phyloP scores from a whole-genome alignment of 2,113 vertebrate species.

The Corydoras maculifer region DNA sequence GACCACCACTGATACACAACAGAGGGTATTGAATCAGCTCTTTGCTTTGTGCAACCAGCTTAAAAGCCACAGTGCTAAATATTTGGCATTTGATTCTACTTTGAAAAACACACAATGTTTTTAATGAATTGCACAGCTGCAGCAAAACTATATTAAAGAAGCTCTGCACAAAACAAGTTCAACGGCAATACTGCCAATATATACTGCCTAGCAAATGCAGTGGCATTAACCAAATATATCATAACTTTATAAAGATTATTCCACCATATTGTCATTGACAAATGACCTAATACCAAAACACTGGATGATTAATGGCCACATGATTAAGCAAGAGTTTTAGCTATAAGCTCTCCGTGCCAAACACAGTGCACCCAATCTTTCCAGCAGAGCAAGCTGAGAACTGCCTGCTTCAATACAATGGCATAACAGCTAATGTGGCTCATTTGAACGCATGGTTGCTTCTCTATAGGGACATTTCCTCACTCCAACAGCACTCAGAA shows the following conservation, averaged over 20 bases:
- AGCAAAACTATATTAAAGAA: neutral
- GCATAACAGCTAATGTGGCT: conserved; percentile 65
- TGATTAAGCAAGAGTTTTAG: neutral
- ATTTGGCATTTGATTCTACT: neutral
- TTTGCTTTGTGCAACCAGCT: conserved; percentile 39
- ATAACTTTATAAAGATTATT: neutral
- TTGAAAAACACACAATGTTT: conserved; percentile 8
- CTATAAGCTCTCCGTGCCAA: conserved; percentile 31
- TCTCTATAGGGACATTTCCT: conserved; percentile 61
- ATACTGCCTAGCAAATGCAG: too few relatives aligned
- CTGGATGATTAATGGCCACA: neutral
- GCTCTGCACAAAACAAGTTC: neutral
- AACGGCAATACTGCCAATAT: too few relatives aligned
- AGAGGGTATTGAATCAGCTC: conserved; percentile 51
- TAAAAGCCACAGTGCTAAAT: conserved; percentile 9
- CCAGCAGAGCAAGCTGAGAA: conserved; percentile 65
- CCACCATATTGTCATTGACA: neutral
- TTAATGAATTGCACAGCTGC: neutral
- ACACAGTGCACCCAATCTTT: conserved; percentile 39
- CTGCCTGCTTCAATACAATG: conserved; percentile 63
- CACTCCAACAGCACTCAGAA: conserved; percentile 56
- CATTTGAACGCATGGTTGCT: conserved; percentile 62
- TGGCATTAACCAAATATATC: neutral
- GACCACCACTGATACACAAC: conserved; percentile 43
- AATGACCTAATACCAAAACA: conserved; percentile 3